Conservation (phyloP, 1,140 invertebrate species). For the Anastrepha ludens region DNA sequence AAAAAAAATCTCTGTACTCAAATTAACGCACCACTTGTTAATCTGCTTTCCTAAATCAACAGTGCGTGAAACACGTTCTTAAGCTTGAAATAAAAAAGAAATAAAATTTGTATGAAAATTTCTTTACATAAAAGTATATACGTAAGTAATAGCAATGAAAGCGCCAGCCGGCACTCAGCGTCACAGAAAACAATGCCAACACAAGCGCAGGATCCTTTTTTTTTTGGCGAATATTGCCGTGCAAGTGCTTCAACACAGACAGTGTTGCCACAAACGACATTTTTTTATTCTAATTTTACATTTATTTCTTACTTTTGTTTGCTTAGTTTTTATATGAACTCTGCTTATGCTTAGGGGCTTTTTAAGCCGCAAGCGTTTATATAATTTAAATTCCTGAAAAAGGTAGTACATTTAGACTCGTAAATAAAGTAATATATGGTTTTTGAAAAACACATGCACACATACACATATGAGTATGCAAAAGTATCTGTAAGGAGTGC, state of each 20-base stretch:
- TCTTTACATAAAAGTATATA: neutral
- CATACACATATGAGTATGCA: neutral
- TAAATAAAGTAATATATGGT: too few species aligned
- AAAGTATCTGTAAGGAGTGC: neutral
- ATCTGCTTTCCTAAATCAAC: slow-evolving; percentile 41
- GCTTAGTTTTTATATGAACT: neutral
- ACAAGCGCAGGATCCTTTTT: neutral
- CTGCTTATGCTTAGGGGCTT: neutral
- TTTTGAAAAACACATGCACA: neutral
- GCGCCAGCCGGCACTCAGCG: neutral
- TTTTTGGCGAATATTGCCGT: neutral
- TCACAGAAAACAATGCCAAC: slow-evolving; percentile 12
- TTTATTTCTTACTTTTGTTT: neutral
- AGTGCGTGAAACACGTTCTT: slow-evolving; percentile 45
- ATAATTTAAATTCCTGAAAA: neutral
- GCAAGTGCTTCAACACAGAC: slow-evolving; percentile 15
- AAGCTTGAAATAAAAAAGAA: slow-evolving; percentile 15
- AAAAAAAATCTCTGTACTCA: slow-evolving; percentile 43
- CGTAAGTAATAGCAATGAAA: too few species aligned
- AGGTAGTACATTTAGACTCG: neutral
- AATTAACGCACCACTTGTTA: slow-evolving; percentile 51
- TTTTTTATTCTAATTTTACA: slow-evolving; percentile 19
- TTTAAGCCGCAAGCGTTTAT: slow-evolving; percentile 22
- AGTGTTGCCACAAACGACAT: slow-evolving; percentile 30
- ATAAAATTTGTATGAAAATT: slow-evolving; percentile 31